Percentiles rank a stretch among this genome's conserved stretches.
Conservation (phyloP, 2,888 invertebrate genomes). For the Pyrrhia umbra region DNA sequence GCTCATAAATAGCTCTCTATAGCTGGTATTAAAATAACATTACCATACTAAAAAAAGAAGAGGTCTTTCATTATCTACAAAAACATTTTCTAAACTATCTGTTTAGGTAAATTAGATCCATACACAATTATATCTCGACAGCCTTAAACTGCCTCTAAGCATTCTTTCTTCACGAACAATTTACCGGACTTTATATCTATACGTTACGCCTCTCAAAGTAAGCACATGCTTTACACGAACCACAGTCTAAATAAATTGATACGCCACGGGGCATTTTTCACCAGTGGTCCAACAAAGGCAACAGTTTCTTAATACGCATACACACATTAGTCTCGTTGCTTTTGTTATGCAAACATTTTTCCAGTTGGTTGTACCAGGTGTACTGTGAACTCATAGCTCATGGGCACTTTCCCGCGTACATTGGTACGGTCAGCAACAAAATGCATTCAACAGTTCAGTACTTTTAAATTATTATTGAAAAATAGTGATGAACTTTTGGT, state of each 20-base stretch:
- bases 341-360: slow-evolving; percentile 74
- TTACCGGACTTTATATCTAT: slow-evolving; percentile 17
- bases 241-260: slow-evolving; percentile 39
- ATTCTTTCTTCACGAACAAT: slow-evolving; percentile 26
- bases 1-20: too few species aligned
- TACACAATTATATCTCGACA: background rate
- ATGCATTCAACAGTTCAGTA: background rate
- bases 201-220: slow-evolving; percentile 24
- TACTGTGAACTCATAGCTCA: slow-evolving; percentile 42
- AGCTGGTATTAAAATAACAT: too few species aligned
- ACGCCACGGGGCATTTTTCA: slow-evolving; percentile 68
- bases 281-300: slow-evolving; percentile 66
- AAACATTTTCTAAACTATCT: background rate
- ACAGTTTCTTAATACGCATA: slow-evolving; percentile 72
- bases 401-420: slow-evolving; percentile 47
- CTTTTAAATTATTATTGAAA: background rate
- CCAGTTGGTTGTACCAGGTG: slow-evolving; percentile 62
- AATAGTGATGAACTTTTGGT: background rate
- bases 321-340: slow-evolving; percentile 69
- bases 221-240: slow-evolving; percentile 41
- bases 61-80: background rate
- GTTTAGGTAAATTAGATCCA: background rate
- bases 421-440: slow-evolving; percentile 18
- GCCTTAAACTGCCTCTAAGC: background rate
- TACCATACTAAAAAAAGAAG: too few species aligned